These are phyloP conservation scores for Emberiza fucata DNA, from an alignment of 2,113 vertebrate genomes.

Conservation along the genomic window DNA sequence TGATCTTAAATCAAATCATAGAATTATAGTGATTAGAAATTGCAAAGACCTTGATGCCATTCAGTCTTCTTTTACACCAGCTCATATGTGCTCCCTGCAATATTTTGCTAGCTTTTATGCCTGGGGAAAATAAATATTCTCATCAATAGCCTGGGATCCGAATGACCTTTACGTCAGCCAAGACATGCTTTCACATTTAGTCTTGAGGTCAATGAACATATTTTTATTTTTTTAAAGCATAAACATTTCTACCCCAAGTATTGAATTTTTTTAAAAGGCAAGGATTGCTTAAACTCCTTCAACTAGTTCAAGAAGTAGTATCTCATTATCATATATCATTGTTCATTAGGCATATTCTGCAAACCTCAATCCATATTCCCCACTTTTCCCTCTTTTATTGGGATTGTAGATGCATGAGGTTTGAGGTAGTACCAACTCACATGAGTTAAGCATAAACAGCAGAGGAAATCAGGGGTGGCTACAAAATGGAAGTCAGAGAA, in stretches of 20 bases:
- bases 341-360: background rate
- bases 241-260: background rate
- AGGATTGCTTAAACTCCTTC: background rate
- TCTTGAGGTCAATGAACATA: background rate
- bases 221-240: background rate
- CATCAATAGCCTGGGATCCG: background rate
- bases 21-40: conserved; percentile 30
- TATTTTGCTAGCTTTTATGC: background rate
- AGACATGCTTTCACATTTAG: background rate
- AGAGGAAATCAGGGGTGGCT: background rate
- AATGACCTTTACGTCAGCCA: background rate
- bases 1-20: background rate
- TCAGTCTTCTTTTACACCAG: background rate
- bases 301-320: background rate
- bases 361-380: background rate
- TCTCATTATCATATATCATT: background rate
- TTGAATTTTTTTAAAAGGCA: background rate
- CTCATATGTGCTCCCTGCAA: background rate
- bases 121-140: background rate
- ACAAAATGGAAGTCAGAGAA: background rate
- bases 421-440: background rate
- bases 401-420: background rate
- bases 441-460: background rate
- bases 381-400: background rate
- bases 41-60: background rate